Evolutionary conservation across 1,140 invertebrate species (phyloP).

Genomic region (Pseudomyrmex flavicornis): DNA sequence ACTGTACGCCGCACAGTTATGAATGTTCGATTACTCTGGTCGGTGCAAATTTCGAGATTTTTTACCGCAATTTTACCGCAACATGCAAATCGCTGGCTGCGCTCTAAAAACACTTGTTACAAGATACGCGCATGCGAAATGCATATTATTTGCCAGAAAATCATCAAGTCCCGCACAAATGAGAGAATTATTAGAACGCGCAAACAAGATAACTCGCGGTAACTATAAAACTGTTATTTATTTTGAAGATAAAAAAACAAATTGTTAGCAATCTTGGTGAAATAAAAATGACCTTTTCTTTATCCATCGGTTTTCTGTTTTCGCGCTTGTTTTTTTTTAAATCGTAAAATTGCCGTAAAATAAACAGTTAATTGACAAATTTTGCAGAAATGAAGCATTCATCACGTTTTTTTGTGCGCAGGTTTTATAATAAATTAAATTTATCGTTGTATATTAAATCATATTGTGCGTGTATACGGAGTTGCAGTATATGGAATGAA

Average conservation of each 20-base stretch:
- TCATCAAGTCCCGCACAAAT: neutral
- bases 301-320: neutral
- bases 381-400: neutral
- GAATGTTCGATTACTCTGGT: constrained; percentile 29
- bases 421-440: neutral
- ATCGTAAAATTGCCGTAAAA: neutral
- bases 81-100: constrained; percentile 28
- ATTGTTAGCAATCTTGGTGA: neutral
- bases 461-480: neutral
- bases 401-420: too few relatives aligned
- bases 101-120: neutral
- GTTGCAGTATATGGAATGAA: too few relatives aligned
- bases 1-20: neutral
- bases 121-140: too few relatives aligned
- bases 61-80: constrained; percentile 1
- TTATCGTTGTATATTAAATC: neutral
- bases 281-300: neutral
- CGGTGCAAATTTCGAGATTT: constrained; percentile 32
- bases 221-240: too few relatives aligned
- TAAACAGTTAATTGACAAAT: neutral
- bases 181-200: too few relatives aligned
- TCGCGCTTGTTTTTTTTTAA: neutral
- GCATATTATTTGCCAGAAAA: neutral
- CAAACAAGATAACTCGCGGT: too few relatives aligned
- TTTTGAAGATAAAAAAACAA: neutral